Base-by-base conservation (phyloP, 2,113 vertebrate species). In the Cheirogaleus medius region DNA sequence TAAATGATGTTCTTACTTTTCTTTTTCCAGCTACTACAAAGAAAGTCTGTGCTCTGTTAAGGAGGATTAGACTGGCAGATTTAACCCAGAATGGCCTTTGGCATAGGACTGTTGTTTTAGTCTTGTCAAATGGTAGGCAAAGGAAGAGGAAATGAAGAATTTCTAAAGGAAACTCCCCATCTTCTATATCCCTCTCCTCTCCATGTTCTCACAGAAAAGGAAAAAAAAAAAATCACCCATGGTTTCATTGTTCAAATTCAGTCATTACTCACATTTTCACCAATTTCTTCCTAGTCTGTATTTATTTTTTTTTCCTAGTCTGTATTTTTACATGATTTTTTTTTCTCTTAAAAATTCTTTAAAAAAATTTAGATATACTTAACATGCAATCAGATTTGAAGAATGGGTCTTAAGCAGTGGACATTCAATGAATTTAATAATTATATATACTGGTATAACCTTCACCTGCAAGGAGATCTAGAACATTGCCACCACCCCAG, bases 181-280 rank as follows among this genome's bases (percentile, higher is more conserved):
- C 25, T 66, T 17, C 42, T 71, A 0, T 74, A 1, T 85, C 34
- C 87, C 90, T 94, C 42, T 6, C 5, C 37, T 42, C 8, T 4
- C 34, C 39, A 10, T 44, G 44, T 25, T 82, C n/a, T 81, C 34
- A 77, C n/a, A 80, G 69, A 60, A 77, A 63, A 64, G 29, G 47
- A 9, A 9, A 76, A 32, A 76, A 39, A 74, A 78, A 63, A 73
- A 86, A 56, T 82, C 8, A 63, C 37, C 2, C 1, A 1, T 64
- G n/a, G 37, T 73, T 88, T 90, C 10, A 29, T 94, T 90, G 77
- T 96, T 94, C 92, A 84, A 92, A 80, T 81, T 54, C 14, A 87
- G 0, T 20, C 34, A 20, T 29, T 90, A 5, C 49, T n/a, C 20
- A 77, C 27, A 60, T 77, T 95, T 95, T 94, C 77, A 29, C 42